These are phyloP conservation scores for Heliothis virescens DNA, from an alignment of 1,140 invertebrate species.

Conservation along the genomic window DNA sequence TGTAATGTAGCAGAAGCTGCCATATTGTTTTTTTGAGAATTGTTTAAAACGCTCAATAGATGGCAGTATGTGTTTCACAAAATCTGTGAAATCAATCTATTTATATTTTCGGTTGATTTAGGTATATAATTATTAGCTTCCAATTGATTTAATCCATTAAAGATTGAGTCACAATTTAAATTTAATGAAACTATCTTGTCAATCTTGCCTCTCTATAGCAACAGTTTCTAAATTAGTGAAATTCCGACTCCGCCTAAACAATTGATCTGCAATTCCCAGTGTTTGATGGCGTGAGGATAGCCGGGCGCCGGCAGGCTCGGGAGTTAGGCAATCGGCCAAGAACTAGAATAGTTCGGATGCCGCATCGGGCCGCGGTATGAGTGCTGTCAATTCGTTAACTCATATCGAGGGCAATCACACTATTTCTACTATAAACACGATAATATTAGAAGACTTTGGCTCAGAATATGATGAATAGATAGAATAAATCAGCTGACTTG, in stretches of 20 bases:
- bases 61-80: background rate
- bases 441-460: slow-evolving; percentile 39
- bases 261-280: slow-evolving; percentile 21
- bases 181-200: background rate
- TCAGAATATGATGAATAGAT: slow-evolving; percentile 24
- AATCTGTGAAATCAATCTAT: background rate
- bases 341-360: slow-evolving; percentile 75
- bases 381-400: slow-evolving; percentile 59
- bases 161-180: background rate
- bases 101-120: background rate
- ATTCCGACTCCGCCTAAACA: slow-evolving; percentile 23
- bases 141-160: background rate
- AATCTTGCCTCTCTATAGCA: slow-evolving; percentile 23
- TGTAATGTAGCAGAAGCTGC: background rate
- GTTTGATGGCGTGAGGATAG: slow-evolving; percentile 29
- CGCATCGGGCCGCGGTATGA: slow-evolving; percentile 56
- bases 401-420: slow-evolving; percentile 61
- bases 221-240: background rate
- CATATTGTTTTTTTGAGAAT: background rate
- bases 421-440: slow-evolving; percentile 44
- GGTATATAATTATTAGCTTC: background rate
- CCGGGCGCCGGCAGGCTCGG: slow-evolving; percentile 54
- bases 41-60: background rate
- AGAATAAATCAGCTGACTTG: slow-evolving; percentile 24
- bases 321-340: slow-evolving; percentile 66